Evolutionary conservation across 2,113 vertebrate genomes (phyloP), one percentile per base, ranked within the genome.

Genomic region (Sminthopsis crassicaudata): DNA sequence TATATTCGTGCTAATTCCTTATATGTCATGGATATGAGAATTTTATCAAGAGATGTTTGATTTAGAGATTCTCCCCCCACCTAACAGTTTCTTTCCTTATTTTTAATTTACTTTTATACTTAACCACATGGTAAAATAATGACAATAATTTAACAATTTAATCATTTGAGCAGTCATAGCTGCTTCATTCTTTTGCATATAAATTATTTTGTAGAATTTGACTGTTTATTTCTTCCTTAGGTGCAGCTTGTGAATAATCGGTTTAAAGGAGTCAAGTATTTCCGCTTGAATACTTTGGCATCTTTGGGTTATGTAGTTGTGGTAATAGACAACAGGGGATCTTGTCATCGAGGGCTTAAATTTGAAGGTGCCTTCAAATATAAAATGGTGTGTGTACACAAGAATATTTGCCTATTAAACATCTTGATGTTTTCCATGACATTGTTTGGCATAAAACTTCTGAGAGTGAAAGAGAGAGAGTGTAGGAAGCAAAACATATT

Each of bases 361-460:
- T 99, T 99, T 97, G 99, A 99, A 98, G 99, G 99, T 95, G 98
- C 99, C 94, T 99, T 99, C 98, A 99, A 99, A 93, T 98, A 99
- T 97, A 99, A 99, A 98, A 99, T 99, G 99, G 99, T 99, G 95
- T 98, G 99, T 98, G 93, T 94, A 3, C 90, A 52, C 90, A 90
- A 30, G 89, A 76, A 53, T 22, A 27, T 36, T 93, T 96, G 67
- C 93, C 88, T 95, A 91, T 92, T 89, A 52, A 91, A 91, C 4
- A 50, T 30, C 5, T 53, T 76, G 36, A 90, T 27, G 90, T 27
- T 92, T 95, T 96, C 24, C 91, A 91, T 14, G 93, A 53, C n/a
- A 50, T 92, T 96, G 91, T 93, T 95, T 84, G 53, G 51, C 92
- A 51, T 96, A 91, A 91, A 91, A 19, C 14, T 25, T 25, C 46